Evolutionary conservation across 2,113 vertebrate species (phyloP).

Genomic region (Halcyon malimbica): DNA sequence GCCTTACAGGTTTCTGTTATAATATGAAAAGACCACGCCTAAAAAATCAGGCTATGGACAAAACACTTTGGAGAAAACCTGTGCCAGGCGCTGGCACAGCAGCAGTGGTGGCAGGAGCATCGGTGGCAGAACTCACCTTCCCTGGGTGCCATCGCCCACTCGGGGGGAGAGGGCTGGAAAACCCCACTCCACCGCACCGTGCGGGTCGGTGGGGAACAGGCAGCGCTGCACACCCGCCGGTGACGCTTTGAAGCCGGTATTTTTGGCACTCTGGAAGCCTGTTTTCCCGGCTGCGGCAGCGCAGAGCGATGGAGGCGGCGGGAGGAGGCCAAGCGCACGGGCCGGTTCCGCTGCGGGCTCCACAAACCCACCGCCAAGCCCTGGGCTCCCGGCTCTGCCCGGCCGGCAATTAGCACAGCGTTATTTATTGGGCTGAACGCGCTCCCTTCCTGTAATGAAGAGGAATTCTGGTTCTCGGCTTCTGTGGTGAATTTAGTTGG

Average conservation of each 20-base stretch:
- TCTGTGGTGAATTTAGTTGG: conserved; percentile 31
- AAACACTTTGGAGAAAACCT: background rate
- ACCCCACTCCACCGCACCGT: fast-evolving
- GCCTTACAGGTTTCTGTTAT: background rate
- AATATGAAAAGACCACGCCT: too few species aligned
- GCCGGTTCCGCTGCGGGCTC: background rate
- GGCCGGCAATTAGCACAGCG: background rate
- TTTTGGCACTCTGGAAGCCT: background rate
- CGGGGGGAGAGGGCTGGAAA: background rate
- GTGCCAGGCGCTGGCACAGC: background rate
- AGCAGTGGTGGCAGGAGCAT: background rate
- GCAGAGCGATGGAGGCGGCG: background rate
- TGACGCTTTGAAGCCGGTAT: background rate
- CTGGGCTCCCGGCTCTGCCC: background rate
- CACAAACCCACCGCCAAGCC: background rate
- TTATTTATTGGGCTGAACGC: conserved; percentile 4
- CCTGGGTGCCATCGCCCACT: fast-evolving
- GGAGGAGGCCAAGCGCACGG: fast-evolving
- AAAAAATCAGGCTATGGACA: background rate
- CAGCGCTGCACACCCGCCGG: fast-evolving
- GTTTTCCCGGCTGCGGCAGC: background rate
- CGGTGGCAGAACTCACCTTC: background rate
- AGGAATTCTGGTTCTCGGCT: conserved; percentile 11
- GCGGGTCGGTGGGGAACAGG: fast-evolving
- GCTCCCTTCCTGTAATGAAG: conserved; percentile 24